Base-by-base conservation (phyloP, 2,888 invertebrate genomes). In the Pyrochroa serraticornis region DNA sequence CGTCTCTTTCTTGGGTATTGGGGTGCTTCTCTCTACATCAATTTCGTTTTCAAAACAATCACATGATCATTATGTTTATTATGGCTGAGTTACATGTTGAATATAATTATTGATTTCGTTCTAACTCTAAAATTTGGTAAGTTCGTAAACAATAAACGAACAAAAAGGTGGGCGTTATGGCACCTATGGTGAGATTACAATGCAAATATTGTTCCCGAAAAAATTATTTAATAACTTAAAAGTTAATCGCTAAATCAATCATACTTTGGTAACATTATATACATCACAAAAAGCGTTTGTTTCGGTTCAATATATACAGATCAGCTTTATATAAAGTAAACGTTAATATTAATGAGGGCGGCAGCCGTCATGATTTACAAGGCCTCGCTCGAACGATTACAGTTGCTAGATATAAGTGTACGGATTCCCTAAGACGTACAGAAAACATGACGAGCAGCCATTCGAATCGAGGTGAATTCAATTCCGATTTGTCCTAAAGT, bases 211-310 rank as follows among this genome's bases (percentile, higher is more conserved):
- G 44, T 49, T 66, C 62, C 63, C 62, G 57, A 53, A 49, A 47
- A 55, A 55, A 47, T 34, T 57, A 65, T 62, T 45, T 53, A 53
- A 48, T 39, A 39, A 49, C 39, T 37, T 39, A 44, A 52, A 12
- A 53, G 13, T 53, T 30, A 42, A 55, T 59, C 50, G 59, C 46
- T 46, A 37, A 59, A 51, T 42, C 42, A 50, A 65, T 68, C 66
- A 60, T 53, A 69, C 75, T 75, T 75, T 75, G 74, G 74, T 75
- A 74, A 72, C 68, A 70, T 70, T 75, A 75, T 75, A 70, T 75
- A 75, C 73, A 75, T 71, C 74, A 75, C 73, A 73, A 71, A 65
- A 73, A 68, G 65, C 65, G 52, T 68, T 67, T 60, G 52, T 48
- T 49, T 63, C 55, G 64, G 58, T 66, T 65, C 72, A 70, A 67